phyloP scores from a whole-genome alignment of 37 sponge, comb jelly and placozoan species.

The Lycopodina hypogea region DNA sequence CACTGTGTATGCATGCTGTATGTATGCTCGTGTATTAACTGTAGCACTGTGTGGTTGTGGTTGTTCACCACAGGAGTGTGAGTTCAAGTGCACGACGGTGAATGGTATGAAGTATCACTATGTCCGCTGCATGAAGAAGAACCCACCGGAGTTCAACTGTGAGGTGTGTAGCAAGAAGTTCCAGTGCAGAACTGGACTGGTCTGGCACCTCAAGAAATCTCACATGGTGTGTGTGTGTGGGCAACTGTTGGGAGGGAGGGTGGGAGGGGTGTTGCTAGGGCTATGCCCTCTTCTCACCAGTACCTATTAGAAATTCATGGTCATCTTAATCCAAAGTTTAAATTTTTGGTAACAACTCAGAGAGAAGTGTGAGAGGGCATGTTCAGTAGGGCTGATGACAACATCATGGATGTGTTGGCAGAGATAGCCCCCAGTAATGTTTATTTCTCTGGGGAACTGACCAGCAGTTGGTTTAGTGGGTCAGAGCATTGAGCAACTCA shows the following conservation, averaged over 20 bases:
- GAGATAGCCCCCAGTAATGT: too few relatives aligned
- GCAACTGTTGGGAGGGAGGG: neutral
- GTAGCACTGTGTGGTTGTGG: too few relatives aligned
- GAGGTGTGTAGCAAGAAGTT: conserved; percentile 46
- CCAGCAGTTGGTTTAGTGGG: too few relatives aligned
- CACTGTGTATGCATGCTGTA: too few relatives aligned
- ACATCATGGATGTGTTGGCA: too few relatives aligned
- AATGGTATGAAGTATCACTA: conserved; percentile 72
- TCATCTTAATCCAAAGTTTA: too few relatives aligned
- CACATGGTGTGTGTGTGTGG: conserved; percentile 42
- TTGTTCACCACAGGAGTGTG: conserved; percentile 19
- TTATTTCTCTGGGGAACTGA: too few relatives aligned
- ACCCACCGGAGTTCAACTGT: conserved; percentile 59
- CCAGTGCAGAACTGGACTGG: conserved; percentile 61
- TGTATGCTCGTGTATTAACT: too few relatives aligned
- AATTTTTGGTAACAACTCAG: neutral
- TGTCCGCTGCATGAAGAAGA: conserved; percentile 46
- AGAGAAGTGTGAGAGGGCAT: neutral
- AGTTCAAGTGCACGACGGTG: conserved; percentile 57
- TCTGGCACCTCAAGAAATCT: conserved; percentile 65
- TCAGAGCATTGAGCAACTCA: too few relatives aligned
- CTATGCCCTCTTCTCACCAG: too few relatives aligned
- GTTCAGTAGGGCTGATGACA: too few relatives aligned
- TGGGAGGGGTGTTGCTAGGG: neutral
- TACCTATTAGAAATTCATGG: too few relatives aligned